A percentile compares a stretch with the other conserved stretches of the same genome.
These are phyloP conservation scores for Chrysopilus asiliformis DNA, from an alignment of 2,888 invertebrate genomes.

Conservation along the genomic window DNA sequence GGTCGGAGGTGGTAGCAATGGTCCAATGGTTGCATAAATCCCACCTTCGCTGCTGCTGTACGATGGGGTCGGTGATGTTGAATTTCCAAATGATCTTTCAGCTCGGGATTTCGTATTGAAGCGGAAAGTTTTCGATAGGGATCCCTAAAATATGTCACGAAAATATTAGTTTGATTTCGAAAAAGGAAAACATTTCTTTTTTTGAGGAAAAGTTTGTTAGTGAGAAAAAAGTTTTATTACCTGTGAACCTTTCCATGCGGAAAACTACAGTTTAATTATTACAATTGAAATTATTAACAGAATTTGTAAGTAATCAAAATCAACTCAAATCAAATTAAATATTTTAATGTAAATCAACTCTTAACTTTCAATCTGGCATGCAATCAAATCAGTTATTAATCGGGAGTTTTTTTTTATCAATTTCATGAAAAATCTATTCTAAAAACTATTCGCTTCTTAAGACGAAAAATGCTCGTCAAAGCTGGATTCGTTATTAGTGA, in stretches of 20 bases:
- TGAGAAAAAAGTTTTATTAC: conserved; percentile 20
- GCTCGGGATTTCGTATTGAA: conserved; percentile 32
- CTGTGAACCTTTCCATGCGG: conserved; percentile 38
- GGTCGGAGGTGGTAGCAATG: conserved; percentile 24
- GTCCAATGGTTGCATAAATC: conserved; percentile 35
- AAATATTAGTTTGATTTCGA: neutral
- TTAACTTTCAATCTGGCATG: too few relatives aligned
- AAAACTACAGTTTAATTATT: too few relatives aligned
- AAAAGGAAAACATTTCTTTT: neutral
- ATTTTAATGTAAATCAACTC: too few relatives aligned
- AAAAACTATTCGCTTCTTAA: too few relatives aligned
- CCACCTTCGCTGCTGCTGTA: conserved; percentile 36
- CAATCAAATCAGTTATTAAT: too few relatives aligned
- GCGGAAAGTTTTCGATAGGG: conserved; percentile 36
- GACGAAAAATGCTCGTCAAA: too few relatives aligned
- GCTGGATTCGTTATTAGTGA: too few relatives aligned
- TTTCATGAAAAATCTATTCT: too few relatives aligned
- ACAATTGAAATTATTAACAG: too few relatives aligned
- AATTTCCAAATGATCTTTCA: conserved; percentile 34
- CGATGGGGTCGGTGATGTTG: conserved; percentile 37
- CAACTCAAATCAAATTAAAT: too few relatives aligned
- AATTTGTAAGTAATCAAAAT: too few relatives aligned
- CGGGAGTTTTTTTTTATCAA: too few relatives aligned
- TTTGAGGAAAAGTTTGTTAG: neutral
- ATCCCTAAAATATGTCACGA: conserved; percentile 22